Conservation (phyloP, 2,888 invertebrate genomes). For the Heteromurus nitidus region DNA sequence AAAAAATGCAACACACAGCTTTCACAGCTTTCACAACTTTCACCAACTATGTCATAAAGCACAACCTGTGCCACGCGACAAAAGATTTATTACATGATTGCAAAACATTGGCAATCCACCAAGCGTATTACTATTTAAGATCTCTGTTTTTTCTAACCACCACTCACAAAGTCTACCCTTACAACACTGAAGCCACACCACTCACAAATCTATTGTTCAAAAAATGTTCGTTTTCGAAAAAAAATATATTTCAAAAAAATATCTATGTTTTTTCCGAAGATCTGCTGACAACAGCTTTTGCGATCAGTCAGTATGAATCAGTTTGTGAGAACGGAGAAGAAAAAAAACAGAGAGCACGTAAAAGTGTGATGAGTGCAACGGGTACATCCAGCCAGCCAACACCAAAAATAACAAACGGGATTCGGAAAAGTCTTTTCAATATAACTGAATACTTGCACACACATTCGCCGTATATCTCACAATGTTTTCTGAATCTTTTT, state of each 20-base stretch:
- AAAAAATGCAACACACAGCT: constrained; percentile 3
- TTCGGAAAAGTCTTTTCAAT: constrained; percentile 48
- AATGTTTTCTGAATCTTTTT: constrained; percentile 33
- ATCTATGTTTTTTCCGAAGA: constrained; percentile 27
- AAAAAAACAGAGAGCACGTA: constrained; percentile 21
- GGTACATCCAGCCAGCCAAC: constrained; percentile 60
- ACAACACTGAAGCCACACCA: background rate
- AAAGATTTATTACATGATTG: constrained; percentile 64
- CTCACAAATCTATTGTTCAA: background rate
- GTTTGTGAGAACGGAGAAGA: constrained; percentile 36
- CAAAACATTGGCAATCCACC: constrained; percentile 61
- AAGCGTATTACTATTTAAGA: constrained; percentile 48
- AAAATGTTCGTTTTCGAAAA: constrained; percentile 24
- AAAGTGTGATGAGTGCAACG: constrained; percentile 53
- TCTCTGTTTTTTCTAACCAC: constrained; percentile 40
- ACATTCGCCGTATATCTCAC: constrained; percentile 28
- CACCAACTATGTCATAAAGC: constrained; percentile 60
- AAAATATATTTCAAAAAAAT: constrained; percentile 45
- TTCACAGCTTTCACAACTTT: constrained; percentile 53
- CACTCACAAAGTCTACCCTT: constrained; percentile 19
- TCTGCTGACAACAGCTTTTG: constrained; percentile 61
- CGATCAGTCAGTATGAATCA: constrained; percentile 55
- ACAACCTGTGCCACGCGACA: constrained; percentile 64
- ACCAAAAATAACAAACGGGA: constrained; percentile 64
- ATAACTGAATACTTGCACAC: constrained; percentile 29